These are phyloP conservation scores for Alviniconcha marisindica DNA, from an alignment of 1,140 invertebrate genomes.

Conservation along the genomic window DNA sequence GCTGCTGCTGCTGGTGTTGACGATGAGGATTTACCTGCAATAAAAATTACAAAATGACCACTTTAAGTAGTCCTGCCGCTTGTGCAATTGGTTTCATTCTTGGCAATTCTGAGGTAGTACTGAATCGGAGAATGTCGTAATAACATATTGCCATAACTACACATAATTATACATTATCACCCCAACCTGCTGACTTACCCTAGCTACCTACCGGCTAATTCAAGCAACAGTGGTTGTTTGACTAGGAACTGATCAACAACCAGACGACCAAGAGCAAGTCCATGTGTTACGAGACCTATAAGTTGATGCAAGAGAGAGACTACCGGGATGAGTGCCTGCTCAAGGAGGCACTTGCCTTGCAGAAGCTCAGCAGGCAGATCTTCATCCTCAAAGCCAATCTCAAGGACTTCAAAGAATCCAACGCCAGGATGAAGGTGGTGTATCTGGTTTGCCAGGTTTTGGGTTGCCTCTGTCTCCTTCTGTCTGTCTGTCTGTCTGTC, in stretches of 20 bases:
- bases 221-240: too few species aligned
- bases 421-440: slow-evolving; percentile 20
- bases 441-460: background rate
- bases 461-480: background rate
- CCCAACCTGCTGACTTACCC: too few species aligned
- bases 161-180: too few species aligned
- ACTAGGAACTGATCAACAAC: background rate
- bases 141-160: too few species aligned
- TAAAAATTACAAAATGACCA: too few species aligned
- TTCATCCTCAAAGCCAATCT: slow-evolving; percentile 15
- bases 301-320: slow-evolving; percentile 27
- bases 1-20: too few species aligned
- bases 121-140: too few species aligned
- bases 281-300: slow-evolving; percentile 9
- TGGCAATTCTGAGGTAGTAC: too few species aligned
- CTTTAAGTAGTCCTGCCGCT: too few species aligned
- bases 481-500: background rate
- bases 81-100: too few species aligned
- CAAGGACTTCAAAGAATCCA: slow-evolving; percentile 16
- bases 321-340: slow-evolving; percentile 26
- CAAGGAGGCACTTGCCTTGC: slow-evolving; percentile 1
- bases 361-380: slow-evolving; percentile 19
- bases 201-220: too few species aligned
- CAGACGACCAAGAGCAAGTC: background rate
- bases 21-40: too few species aligned